A percentile compares a stretch with the other conserved stretches of the same genome.
These are phyloP conservation scores for Tetheella fluctuosa DNA, from an alignment of 2,888 invertebrate genomes.

Conservation along the genomic window DNA sequence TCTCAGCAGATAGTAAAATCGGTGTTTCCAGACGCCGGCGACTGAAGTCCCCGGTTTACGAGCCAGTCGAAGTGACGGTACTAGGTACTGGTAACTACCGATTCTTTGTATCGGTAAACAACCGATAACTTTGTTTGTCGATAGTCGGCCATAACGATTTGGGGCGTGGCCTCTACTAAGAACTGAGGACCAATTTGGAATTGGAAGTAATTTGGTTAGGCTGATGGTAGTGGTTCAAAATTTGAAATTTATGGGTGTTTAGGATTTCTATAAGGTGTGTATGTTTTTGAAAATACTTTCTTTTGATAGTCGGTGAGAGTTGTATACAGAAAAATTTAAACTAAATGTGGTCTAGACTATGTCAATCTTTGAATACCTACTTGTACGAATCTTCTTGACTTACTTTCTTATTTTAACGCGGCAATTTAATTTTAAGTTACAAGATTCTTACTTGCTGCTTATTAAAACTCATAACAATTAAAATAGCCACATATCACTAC, in stretches of 20 bases:
- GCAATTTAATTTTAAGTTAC: not conserved
- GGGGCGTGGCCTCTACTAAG: constrained; percentile 33
- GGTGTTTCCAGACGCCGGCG: constrained; percentile 52
- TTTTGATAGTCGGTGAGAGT: too few species aligned
- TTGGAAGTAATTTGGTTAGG: constrained; percentile 2
- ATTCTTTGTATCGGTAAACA: constrained; percentile 61
- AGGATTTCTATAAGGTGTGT: too few species aligned
- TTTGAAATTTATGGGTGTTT: not conserved
- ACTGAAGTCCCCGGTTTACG: constrained; percentile 63
- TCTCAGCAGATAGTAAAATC: constrained; percentile 66
- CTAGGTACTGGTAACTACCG: constrained; percentile 49
- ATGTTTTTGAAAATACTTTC: too few species aligned
- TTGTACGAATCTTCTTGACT: too few species aligned
- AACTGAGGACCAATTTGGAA: constrained; percentile 22
- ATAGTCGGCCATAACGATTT: constrained; percentile 34
- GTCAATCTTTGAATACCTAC: too few species aligned
- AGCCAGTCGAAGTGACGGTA: constrained; percentile 37
- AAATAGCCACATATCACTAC: constrained; percentile 3
- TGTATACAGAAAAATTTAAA: too few species aligned
- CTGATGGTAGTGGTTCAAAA: not conserved
- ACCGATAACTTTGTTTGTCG: constrained; percentile 48
- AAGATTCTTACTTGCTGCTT: not conserved
- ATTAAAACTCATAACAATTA: not conserved
- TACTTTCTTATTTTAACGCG: too few species aligned
- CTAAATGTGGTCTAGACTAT: too few species aligned